Conservation (phyloP, 2,888 invertebrate species). For the Drosophila paranaensis region DNA sequence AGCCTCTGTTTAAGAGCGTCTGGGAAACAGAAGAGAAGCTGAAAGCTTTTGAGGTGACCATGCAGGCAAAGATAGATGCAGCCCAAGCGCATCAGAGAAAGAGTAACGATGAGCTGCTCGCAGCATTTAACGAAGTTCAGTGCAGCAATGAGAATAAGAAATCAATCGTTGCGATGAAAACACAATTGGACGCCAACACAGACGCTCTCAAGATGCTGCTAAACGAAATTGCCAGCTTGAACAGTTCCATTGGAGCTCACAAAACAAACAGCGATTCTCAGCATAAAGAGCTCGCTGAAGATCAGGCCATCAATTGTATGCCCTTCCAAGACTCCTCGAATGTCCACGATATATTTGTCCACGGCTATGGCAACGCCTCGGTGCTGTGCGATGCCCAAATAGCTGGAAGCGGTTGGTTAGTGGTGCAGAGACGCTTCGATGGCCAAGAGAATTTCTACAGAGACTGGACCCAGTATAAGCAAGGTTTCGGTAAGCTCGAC, state of each 20-base stretch:
- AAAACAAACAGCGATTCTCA: neutral
- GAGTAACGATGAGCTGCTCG: neutral
- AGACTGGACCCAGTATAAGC: conserved; percentile 7
- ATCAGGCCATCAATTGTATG: conserved; percentile 2
- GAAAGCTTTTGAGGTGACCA: neutral
- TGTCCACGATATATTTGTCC: conserved; percentile 7
- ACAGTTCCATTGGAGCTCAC: neutral
- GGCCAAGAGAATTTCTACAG: conserved; percentile 4
- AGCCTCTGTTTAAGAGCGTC: neutral
- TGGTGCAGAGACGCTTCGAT: conserved; percentile 25
- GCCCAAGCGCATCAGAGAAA: neutral
- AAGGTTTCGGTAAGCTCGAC: conserved; percentile 3
- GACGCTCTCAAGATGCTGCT: neutral
- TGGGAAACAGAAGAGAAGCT: neutral
- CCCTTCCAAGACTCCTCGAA: neutral
- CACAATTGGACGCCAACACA: conserved; percentile 8
- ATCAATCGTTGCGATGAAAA: neutral
- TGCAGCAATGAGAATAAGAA: neutral
- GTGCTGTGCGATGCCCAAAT: conserved; percentile 11
- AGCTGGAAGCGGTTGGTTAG: conserved; percentile 13
- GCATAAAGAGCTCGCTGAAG: neutral
- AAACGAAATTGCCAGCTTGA: neutral
- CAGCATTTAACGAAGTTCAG: neutral
- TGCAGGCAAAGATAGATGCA: neutral
- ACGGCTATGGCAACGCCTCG: neutral